Conservation (phyloP, 2,888 invertebrate genomes). For the Actias luna region DNA sequence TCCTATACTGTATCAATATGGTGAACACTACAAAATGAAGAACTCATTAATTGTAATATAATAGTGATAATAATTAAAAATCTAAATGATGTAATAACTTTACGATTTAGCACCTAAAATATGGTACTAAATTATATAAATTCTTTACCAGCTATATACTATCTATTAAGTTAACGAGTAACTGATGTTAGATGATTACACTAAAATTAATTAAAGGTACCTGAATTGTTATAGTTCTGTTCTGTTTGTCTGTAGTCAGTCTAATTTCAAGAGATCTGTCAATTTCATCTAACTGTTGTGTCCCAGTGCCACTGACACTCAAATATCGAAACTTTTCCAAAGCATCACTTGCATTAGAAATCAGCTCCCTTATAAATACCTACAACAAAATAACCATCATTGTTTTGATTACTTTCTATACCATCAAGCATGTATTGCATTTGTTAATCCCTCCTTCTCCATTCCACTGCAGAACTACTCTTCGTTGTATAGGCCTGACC, state of each 20-base stretch:
- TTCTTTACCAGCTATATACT: not conserved
- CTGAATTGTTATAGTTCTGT: slow-evolving; percentile 92
- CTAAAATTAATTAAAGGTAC: slow-evolving; percentile 62
- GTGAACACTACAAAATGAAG: too few species aligned
- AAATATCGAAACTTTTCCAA: slow-evolving; percentile 95
- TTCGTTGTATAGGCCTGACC: too few species aligned
- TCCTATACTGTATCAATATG: too few species aligned
- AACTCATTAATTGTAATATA: too few species aligned
- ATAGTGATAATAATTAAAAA: too few species aligned
- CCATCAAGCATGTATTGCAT: too few species aligned
- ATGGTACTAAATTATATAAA: too few species aligned
- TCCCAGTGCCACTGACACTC: slow-evolving; percentile 80
- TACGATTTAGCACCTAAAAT: too few species aligned
- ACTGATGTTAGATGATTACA: not conserved
- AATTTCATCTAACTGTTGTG: slow-evolving; percentile 73
- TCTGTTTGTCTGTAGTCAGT: slow-evolving; percentile 93
- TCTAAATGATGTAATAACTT: too few species aligned
- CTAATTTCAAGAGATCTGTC: slow-evolving; percentile 92
- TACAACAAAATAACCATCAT: slow-evolving; percentile 47
- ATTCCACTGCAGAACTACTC: too few species aligned
- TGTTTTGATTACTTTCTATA: too few species aligned
- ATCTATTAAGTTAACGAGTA: not conserved
- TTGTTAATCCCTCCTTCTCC: too few species aligned
- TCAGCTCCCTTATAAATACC: slow-evolving; percentile 97
- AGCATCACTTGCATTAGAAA: slow-evolving; percentile 98